Evolutionary conservation across 1,140 invertebrate genomes (phyloP), one percentile per base, ranked within the genome.

Genomic region (Yoshiicerus persimilis): DNA sequence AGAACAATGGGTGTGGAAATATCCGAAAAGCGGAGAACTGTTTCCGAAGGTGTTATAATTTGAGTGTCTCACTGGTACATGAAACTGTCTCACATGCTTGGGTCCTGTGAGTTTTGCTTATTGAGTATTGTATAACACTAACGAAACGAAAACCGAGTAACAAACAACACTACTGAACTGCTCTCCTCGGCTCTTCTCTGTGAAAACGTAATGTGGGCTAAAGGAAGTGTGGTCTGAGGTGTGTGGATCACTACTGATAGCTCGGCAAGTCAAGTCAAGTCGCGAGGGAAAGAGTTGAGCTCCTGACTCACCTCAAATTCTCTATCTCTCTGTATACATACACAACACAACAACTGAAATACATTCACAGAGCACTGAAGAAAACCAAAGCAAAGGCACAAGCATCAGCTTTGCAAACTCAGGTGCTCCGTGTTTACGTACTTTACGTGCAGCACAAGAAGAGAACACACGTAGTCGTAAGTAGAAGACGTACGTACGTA

Each of bases 171-270:
- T 38, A 80, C 75, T 56, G 47, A 56, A 56, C 47, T 80, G 75
- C 75, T 80, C 75, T 80, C 75, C 75, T 80, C 75, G 27, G 32
- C 75, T 80, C 75, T 34, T 80, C 34, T 36, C 75, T 36, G 75
- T 36, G 75, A 62, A 39, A 87, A 32, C 77, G 80, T 83, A 87
- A 87, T 87, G 41, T 87, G 86, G 86, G 86, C 86, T 87, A 87
- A 83, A 87, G 86, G 86, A 87, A 87, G 86, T 87, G 86, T 87
- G 86, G 86, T 87, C 86, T 80, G 70, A 83, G 86, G 75, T 87
- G 86, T 87, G 80, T 62, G 86, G 86, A 87, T 87, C 86, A 87
- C 86, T 87, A 87, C 86, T 87, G 86, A 87, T 47, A 62, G 86
- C 86, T 83, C 41, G 4, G 75, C 75, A 83, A 87, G 38, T 87